These are phyloP conservation scores for Pogonocichla stellata DNA, from an alignment of 2,113 vertebrate genomes.

Conservation along the genomic window DNA sequence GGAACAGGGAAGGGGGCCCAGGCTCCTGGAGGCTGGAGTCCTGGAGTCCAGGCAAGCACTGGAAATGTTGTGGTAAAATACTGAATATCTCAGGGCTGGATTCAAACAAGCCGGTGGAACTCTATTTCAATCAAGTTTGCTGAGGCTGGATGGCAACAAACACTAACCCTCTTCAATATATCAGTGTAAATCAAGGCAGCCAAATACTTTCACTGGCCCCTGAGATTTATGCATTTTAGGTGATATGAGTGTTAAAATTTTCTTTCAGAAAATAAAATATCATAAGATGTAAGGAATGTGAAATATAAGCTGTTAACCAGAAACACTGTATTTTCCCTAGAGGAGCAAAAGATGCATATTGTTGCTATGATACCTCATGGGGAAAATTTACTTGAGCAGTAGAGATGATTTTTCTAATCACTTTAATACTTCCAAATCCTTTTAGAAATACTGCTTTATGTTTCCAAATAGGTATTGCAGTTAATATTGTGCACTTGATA, in stretches of 20 bases:
- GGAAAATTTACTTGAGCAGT: background rate
- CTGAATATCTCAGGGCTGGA: background rate
- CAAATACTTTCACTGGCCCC: background rate
- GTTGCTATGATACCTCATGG: background rate
- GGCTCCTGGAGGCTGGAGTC: no score
- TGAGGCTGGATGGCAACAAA: background rate
- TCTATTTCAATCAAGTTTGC: background rate
- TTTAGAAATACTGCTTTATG: background rate
- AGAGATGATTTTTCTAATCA: background rate
- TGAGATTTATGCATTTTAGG: background rate
- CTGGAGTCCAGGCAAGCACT: background rate
- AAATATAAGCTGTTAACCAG: background rate
- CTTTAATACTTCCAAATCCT: background rate
- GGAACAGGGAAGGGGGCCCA: accelerated
- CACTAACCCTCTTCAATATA: background rate
- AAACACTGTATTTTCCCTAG: background rate
- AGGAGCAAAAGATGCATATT: background rate
- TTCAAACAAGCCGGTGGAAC: background rate
- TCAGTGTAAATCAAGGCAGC: background rate
- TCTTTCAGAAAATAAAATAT: background rate
- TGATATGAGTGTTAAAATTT: background rate
- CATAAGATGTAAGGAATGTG: background rate
- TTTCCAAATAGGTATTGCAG: background rate
- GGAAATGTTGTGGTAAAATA: background rate
- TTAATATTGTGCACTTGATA: background rate